Percentiles rank a stretch among this genome's conserved stretches.
Conservation (phyloP, 2,888 invertebrate genomes). For the Drosophila longiperda region DNA sequence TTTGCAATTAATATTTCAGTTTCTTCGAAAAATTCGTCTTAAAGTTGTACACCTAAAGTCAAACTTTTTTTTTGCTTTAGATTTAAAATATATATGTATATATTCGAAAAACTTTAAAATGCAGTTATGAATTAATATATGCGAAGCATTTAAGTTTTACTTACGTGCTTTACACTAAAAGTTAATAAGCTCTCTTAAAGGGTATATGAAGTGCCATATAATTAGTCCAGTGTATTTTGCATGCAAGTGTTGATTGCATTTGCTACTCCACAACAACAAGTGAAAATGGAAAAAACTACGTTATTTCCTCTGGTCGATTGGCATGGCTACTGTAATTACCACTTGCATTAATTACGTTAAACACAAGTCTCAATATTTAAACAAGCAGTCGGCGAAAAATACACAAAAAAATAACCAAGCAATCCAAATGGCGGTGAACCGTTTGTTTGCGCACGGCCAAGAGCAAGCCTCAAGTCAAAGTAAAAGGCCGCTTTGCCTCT, state of each 20-base stretch:
- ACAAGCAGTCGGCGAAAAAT: conserved; percentile 58
- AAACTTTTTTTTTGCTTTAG: background rate
- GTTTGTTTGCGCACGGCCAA: conserved; percentile 74
- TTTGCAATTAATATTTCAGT: background rate
- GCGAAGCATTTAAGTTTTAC: background rate
- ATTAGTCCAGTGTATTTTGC: conserved; percentile 55
- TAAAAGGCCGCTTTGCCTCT: conserved; percentile 46
- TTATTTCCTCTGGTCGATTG: conserved; percentile 34
- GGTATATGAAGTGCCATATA: conserved; percentile 50
- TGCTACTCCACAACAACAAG: conserved; percentile 7
- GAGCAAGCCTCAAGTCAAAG: conserved; percentile 50
- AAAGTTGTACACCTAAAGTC: background rate
- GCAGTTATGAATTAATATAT: background rate
- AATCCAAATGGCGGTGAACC: conserved; percentile 75
- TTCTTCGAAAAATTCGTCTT: background rate
- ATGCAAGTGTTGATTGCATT: conserved; percentile 71
- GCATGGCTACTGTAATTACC: conserved; percentile 68
- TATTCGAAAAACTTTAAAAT: background rate
- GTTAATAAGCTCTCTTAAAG: conserved; percentile 1
- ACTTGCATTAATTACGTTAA: conserved; percentile 78
- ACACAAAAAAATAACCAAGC: conserved; percentile 28
- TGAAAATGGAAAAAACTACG: background rate
- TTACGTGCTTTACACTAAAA: background rate
- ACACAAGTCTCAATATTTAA: conserved; percentile 77
- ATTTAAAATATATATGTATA: background rate